These are phyloP conservation scores for Tetramorium bicarinatum DNA, from an alignment of 2,888 invertebrate species.

Conservation along the genomic window DNA sequence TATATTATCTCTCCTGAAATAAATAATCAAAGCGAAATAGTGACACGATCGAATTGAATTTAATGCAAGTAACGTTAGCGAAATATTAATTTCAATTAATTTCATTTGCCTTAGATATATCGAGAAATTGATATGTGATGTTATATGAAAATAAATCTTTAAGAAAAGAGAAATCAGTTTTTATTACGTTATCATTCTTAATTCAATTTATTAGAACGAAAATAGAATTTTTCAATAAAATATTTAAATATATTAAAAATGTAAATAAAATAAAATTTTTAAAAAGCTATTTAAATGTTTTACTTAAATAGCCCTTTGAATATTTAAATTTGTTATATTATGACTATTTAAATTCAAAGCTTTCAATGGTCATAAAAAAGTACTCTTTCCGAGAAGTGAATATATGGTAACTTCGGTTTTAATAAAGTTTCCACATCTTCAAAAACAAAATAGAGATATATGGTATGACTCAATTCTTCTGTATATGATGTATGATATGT, in stretches of 20 bases:
- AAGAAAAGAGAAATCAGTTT: not conserved
- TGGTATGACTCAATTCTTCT: not conserved
- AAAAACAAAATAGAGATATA: not conserved
- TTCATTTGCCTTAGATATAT: constrained; percentile 8
- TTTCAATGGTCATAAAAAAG: not conserved
- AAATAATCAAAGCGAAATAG: not conserved
- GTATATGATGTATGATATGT: not conserved
- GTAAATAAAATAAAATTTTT: not conserved
- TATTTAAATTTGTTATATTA: too few species aligned
- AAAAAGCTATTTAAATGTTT: not conserved
- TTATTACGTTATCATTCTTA: not conserved
- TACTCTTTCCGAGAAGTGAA: not conserved
- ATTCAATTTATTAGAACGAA: not conserved
- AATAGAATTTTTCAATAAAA: not conserved
- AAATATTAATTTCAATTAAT: not conserved
- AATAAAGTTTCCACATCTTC: not conserved
- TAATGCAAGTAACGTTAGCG: not conserved
- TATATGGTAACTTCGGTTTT: constrained; percentile 3
- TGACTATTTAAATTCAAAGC: not conserved
- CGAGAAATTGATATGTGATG: not conserved
- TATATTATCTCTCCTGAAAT: not conserved
- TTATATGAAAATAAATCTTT: not conserved
- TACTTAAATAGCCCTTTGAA: too few species aligned
- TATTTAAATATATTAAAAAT: constrained; percentile 6
- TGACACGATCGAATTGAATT: not conserved